Evolutionary conservation across 2,888 invertebrate genomes (phyloP), one percentile per base, ranked within the genome.

Genomic region (Lepidocyrtinus sp.): DNA sequence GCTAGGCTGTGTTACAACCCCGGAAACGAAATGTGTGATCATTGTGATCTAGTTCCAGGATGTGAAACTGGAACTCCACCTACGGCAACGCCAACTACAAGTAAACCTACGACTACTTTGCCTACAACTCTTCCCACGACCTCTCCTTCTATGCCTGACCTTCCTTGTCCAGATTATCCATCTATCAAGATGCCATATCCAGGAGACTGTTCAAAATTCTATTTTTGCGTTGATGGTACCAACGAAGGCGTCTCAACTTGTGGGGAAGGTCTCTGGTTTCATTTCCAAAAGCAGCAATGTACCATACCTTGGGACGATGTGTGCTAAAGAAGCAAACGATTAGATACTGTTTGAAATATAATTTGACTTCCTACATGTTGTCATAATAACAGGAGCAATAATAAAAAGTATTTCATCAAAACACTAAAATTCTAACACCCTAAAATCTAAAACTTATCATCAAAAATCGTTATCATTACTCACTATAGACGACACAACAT

Each of bases 131-230:
- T 25, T 25, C 1, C 25, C 15, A 69, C 65, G 17, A 61, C 69
- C 7, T 63, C 70, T 3, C n/a, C 62, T 25, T 21, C 7, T 12
- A 25, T 46, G 1, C 50, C 3, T 2, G 61, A 77, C 9, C 61
- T 77, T 0, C 25, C 65, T 5, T 77, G 77, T 27, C 77, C 77
- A 3, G 72, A 77, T 55, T n/a, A 25, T 2, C 62, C 71, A 24
- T 69, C 24, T 46, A 77, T 77, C 67, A 70, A 77, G 61, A 27
- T 71, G 65, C 63, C 70, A 2, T 72, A 72, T 46, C 77, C 77
- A n/a, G 77, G 72, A 26, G 67, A 72, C 21, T 77, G 77, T 27
- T 64, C 63, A 46, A 76, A 55, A 25, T 76, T 70, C 17, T 71
- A 71, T 15, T 70, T 63, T 46, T 76, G 76, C 15, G 21, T 21